Evolutionary conservation across 2,888 invertebrate genomes (phyloP).

Genomic region (Dioctria linearis): DNA sequence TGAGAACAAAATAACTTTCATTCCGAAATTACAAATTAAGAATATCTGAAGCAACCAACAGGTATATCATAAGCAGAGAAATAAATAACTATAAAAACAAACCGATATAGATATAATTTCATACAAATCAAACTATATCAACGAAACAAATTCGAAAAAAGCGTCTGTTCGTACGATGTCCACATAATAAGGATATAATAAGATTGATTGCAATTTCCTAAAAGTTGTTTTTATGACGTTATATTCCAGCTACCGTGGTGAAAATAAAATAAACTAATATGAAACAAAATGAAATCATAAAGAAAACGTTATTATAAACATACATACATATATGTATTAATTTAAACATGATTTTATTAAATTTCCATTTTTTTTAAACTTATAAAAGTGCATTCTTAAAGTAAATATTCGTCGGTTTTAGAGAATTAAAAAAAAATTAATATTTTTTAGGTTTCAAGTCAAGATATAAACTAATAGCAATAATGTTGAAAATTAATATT

Average conservation of each 20-base stretch:
- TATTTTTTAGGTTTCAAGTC: too few species aligned
- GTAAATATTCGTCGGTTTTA: constrained; percentile 21
- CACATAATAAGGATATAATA: too few species aligned
- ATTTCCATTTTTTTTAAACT: constrained; percentile 23
- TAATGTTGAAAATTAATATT: constrained; percentile 18
- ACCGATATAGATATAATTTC: too few species aligned
- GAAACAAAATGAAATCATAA: not conserved
- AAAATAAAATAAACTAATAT: not conserved
- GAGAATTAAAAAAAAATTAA: constrained; percentile 31
- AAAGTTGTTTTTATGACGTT: not conserved
- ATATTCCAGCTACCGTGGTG: not conserved
- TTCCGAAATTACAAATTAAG: too few species aligned
- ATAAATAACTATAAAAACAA: too few species aligned
- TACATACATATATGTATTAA: constrained; percentile 6
- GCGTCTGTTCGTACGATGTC: too few species aligned
- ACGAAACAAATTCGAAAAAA: too few species aligned
- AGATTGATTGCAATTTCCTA: too few species aligned
- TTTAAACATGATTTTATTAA: constrained; percentile 31
- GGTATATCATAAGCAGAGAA: too few species aligned
- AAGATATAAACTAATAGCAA: constrained; percentile 37
- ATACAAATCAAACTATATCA: too few species aligned
- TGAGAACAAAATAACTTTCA: too few species aligned
- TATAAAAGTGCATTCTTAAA: constrained; percentile 45
- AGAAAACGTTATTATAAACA: not conserved
- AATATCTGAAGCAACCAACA: too few species aligned